Percentiles rank a stretch among this genome's conserved stretches.
Evolutionary conservation across 2,888 invertebrate genomes (phyloP).

Genomic region (Erebia palarica): DNA sequence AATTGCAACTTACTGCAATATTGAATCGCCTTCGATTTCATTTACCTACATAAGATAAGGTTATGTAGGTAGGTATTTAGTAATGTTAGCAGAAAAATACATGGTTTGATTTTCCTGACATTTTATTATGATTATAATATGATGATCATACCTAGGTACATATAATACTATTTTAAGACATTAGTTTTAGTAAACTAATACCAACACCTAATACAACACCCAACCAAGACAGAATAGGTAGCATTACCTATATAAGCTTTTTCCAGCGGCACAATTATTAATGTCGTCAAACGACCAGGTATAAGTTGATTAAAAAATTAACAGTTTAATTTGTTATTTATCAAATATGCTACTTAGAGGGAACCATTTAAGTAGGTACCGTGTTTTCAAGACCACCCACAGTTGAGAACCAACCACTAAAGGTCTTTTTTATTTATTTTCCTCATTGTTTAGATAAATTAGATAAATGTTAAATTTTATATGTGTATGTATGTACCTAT

Average conservation of each 20-base stretch:
- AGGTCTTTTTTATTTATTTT: slow-evolving; percentile 8
- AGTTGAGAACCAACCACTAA: background rate
- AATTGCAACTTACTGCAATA: slow-evolving; percentile 59
- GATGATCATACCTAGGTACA: background rate
- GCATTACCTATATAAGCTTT: background rate
- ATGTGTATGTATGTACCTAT: background rate
- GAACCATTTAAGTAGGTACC: slow-evolving; percentile 8
- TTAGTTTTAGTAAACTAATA: too few relatives aligned
- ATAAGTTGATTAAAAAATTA: slow-evolving; percentile 1
- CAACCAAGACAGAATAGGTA: too few relatives aligned
- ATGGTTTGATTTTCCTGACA: background rate
- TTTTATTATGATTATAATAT: background rate
- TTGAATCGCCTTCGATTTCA: slow-evolving; percentile 41
- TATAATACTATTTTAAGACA: background rate
- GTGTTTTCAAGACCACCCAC: slow-evolving; percentile 20
- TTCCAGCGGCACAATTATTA: background rate
- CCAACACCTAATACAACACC: too few relatives aligned
- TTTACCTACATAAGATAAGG: slow-evolving; percentile 21
- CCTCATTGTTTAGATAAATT: background rate
- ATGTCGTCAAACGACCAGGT: slow-evolving; percentile 4
- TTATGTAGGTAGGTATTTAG: background rate
- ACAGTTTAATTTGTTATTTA: slow-evolving; percentile 17
- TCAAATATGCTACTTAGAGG: slow-evolving; percentile 8
- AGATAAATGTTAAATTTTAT: background rate
- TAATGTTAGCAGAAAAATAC: slow-evolving; percentile 14